These are phyloP conservation scores for Vanessa cardui DNA, from an alignment of 2,888 invertebrate species.

Conservation along the genomic window DNA sequence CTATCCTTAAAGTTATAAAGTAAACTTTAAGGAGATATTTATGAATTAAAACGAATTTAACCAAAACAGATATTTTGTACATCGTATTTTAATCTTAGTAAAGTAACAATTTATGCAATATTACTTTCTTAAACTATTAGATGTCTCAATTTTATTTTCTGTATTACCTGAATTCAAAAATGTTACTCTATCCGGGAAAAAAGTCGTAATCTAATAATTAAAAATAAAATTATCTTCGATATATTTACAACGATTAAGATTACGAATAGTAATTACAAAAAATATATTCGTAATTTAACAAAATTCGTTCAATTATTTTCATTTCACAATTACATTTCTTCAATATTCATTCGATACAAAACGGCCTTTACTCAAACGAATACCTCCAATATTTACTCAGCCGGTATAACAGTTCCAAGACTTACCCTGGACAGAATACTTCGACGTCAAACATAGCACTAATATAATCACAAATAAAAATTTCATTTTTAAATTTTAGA, in stretches of 20 bases:
- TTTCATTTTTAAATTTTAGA: constrained; percentile 49
- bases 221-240: too few relatives aligned
- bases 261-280: background rate
- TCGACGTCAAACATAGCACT: constrained; percentile 53
- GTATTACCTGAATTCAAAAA: too few relatives aligned
- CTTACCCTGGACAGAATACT: constrained; percentile 55
- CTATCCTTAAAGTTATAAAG: too few relatives aligned
- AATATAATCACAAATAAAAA: constrained; percentile 46
- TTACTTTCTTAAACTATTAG: too few relatives aligned
- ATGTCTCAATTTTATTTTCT: too few relatives aligned
- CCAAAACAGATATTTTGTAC: too few relatives aligned
- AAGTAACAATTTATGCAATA: too few relatives aligned
- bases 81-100: too few relatives aligned
- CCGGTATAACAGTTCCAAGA: constrained; percentile 18
- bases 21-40: too few relatives aligned
- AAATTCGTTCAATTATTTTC: background rate
- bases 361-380: background rate
- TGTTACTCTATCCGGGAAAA: too few relatives aligned
- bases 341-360: background rate
- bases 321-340: background rate
- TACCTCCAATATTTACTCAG: constrained; percentile 25
- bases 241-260: background rate
- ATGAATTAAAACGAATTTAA: too few relatives aligned
- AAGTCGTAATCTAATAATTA: too few relatives aligned
- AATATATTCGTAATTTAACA: background rate